A percentile compares a stretch with the other conserved stretches of the same genome.
These are phyloP conservation scores for Eupeodes luniger DNA, from an alignment of 2,888 invertebrate genomes.

Conservation along the genomic window DNA sequence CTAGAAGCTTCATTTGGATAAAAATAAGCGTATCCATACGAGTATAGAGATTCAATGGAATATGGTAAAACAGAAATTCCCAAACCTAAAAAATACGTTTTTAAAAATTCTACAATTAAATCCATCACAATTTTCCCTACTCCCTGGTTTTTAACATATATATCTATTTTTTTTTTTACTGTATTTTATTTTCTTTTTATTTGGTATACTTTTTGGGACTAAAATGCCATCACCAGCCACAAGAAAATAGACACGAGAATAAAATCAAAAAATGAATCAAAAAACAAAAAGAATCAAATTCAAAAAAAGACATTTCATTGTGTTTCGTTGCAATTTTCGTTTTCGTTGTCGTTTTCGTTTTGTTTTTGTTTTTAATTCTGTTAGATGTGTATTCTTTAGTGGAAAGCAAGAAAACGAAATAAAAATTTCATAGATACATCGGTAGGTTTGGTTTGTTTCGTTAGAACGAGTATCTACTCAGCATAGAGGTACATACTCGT, in stretches of 20 bases:
- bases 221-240: constrained; percentile 55
- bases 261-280: not conserved
- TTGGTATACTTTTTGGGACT: constrained; percentile 16
- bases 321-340: constrained; percentile 65
- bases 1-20: not conserved
- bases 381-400: constrained; percentile 51
- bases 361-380: constrained; percentile 42
- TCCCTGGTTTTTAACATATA: not conserved
- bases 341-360: constrained; percentile 38
- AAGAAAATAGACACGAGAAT: constrained; percentile 37
- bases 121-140: constrained; percentile 14
- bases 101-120: constrained; percentile 50
- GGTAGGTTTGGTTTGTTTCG: constrained; percentile 3
- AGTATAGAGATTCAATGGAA: not conserved
- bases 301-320: constrained; percentile 60
- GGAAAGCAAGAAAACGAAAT: constrained; percentile 47
- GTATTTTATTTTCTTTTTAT: not conserved
- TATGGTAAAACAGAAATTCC: not conserved
- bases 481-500: not conserved
- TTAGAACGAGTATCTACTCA: too few species aligned
- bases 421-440: constrained; percentile 35
- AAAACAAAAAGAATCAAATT: constrained; percentile 13
- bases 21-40: not conserved
- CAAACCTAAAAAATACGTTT: constrained; percentile 26
- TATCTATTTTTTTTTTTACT: too few species aligned